A percentile compares a stretch with the other conserved stretches of the same genome.
phyloP scores from a whole-genome alignment of 2,797 vertebrate genomes.

The Halcyon leucocephala region DNA sequence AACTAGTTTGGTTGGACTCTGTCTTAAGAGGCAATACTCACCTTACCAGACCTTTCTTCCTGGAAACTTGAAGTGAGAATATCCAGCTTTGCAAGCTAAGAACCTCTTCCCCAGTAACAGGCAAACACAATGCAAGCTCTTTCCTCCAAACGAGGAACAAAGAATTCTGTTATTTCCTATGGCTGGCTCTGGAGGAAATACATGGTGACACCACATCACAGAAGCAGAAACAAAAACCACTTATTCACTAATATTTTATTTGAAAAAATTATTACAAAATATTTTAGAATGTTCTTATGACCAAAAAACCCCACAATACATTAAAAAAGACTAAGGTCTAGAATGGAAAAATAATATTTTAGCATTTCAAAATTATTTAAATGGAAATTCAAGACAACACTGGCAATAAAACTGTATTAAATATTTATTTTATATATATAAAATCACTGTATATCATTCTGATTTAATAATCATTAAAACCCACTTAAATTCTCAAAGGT shows the following conservation, averaged over 20 bases:
- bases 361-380: constrained; percentile 3
- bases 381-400: constrained; percentile 6
- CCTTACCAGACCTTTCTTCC: not conserved
- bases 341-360: not conserved
- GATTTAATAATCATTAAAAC: constrained; percentile 1
- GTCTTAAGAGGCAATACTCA: not conserved
- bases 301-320: not conserved
- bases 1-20: not conserved
- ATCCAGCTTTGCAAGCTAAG: not conserved
- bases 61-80: not conserved
- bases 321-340: not conserved
- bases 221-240: not conserved
- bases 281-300: constrained; percentile 1
- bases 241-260: constrained; percentile 55
- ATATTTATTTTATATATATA: not conserved
- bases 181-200: not conserved
- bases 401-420: not conserved
- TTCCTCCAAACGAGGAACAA: not conserved
- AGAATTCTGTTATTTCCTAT: constrained; percentile 20
- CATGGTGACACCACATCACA: not conserved
- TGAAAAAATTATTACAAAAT: constrained; percentile 9
- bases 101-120: not conserved
- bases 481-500: not conserved
- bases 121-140: not conserved
- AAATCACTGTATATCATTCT: not conserved